Conservation (phyloP, 2,797 vertebrate species). For the Antrozous pallidus region DNA sequence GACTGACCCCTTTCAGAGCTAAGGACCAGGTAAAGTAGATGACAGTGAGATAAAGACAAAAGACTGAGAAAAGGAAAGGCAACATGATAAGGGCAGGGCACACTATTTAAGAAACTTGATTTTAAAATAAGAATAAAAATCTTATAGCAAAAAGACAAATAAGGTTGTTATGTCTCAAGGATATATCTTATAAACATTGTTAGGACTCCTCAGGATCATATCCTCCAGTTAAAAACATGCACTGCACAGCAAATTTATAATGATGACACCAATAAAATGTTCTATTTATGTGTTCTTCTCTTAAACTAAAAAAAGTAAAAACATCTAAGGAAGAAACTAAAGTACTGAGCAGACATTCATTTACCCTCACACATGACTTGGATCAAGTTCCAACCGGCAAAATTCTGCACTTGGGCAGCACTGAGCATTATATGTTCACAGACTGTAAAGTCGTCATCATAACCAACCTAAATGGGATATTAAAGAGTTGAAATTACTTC, state of each 20-base stretch:
- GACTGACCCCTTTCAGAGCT: background rate
- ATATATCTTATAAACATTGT: background rate
- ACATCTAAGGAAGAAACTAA: background rate
- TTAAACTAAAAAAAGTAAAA: slow-evolving; percentile 15
- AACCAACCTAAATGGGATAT: background rate
- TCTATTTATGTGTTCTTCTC: background rate
- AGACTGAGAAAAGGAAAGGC: background rate
- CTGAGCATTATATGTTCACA: background rate
- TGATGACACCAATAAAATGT: background rate
- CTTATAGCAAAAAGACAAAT: background rate
- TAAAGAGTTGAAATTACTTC: background rate
- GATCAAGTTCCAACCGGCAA: background rate
- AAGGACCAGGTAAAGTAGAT: background rate
- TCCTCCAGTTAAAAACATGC: slow-evolving; percentile 6
- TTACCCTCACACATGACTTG: background rate
- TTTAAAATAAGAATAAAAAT: background rate
- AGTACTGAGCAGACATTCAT: background rate
- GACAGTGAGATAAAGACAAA: background rate
- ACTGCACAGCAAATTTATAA: background rate
- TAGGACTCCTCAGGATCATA: background rate
- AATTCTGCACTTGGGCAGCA: background rate
- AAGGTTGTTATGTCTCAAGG: background rate
- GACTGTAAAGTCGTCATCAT: background rate
- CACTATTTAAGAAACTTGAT: background rate
- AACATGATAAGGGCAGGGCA: background rate